A percentile compares a stretch with the other conserved stretches of the same genome.
These are phyloP conservation scores for Casuarius casuarius DNA, from an alignment of 2,113 vertebrate genomes.

Conservation along the genomic window DNA sequence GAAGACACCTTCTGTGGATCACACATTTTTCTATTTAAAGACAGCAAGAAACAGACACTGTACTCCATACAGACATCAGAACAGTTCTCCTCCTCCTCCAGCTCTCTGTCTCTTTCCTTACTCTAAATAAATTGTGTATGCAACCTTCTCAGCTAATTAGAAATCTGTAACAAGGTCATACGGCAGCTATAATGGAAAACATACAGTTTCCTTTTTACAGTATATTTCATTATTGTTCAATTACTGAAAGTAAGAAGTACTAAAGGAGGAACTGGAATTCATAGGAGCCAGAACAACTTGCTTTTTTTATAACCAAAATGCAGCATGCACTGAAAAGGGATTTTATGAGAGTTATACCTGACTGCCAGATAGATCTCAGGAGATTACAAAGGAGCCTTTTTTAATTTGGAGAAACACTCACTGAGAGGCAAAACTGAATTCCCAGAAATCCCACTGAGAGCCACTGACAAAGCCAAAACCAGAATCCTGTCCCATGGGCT, in stretches of 20 bases:
- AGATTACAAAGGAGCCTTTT: neutral
- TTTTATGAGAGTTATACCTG: neutral
- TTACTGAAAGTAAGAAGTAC: neutral
- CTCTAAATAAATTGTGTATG: neutral
- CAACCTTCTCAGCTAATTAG: neutral
- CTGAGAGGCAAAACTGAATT: neutral
- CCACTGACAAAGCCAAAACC: neutral
- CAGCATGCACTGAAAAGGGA: neutral
- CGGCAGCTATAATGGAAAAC: slow-evolving; percentile 12
- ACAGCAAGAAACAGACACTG: neutral
- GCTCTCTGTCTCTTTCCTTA: neutral
- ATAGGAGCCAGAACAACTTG: slow-evolving; percentile 8
- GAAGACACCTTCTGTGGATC: neutral
- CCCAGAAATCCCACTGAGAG: neutral
- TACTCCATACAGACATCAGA: neutral
- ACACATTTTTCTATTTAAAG: slow-evolving; percentile 19
- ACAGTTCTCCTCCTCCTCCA: neutral
- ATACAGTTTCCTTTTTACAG: neutral
- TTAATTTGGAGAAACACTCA: neutral
- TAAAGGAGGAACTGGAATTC: slow-evolving; percentile 5
- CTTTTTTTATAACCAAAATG: neutral
- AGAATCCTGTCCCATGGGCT: neutral
- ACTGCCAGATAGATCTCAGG: neutral
- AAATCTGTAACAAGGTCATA: neutral
- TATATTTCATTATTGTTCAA: slow-evolving; percentile 14